These are phyloP conservation scores for Leptobrachium leishanense DNA, from an alignment of 2,113 vertebrate species.

Conservation along the genomic window DNA sequence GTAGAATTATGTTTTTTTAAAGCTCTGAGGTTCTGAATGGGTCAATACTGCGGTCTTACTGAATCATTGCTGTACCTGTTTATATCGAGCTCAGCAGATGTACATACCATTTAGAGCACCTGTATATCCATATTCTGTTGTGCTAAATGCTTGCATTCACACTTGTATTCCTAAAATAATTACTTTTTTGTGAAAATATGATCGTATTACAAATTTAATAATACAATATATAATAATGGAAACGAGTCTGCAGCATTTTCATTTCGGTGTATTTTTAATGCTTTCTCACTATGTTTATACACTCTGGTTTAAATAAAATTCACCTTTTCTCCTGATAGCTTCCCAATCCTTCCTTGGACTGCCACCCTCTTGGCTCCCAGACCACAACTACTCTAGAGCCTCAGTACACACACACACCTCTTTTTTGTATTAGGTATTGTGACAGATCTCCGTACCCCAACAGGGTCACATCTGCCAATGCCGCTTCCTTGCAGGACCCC, in stretches of 20 bases:
- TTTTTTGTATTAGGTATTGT: too few relatives aligned
- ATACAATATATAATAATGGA: not conserved
- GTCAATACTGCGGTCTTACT: not conserved
- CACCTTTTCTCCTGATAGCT: too few relatives aligned
- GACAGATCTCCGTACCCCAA: too few relatives aligned
- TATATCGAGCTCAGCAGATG: not conserved
- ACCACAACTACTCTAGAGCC: too few relatives aligned
- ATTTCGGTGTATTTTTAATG: not conserved
- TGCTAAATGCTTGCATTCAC: not conserved
- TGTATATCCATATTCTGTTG: not conserved
- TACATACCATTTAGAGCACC: not conserved
- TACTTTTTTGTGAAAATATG: not conserved
- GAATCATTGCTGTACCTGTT: not conserved
- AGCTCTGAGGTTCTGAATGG: too few relatives aligned
- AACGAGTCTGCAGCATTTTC: not conserved
- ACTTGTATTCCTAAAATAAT: not conserved
- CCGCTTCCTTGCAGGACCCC: too few relatives aligned
- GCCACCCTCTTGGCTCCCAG: too few relatives aligned
- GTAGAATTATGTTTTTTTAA: not conserved
- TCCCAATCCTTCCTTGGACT: too few relatives aligned
- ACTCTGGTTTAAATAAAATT: too few relatives aligned
- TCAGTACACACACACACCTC: too few relatives aligned
- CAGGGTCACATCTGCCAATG: too few relatives aligned
- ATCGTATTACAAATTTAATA: not conserved
- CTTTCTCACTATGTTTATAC: too few relatives aligned